phyloP scores from a whole-genome alignment of 2,888 invertebrate genomes.

The Epsilonema sp. region DNA sequence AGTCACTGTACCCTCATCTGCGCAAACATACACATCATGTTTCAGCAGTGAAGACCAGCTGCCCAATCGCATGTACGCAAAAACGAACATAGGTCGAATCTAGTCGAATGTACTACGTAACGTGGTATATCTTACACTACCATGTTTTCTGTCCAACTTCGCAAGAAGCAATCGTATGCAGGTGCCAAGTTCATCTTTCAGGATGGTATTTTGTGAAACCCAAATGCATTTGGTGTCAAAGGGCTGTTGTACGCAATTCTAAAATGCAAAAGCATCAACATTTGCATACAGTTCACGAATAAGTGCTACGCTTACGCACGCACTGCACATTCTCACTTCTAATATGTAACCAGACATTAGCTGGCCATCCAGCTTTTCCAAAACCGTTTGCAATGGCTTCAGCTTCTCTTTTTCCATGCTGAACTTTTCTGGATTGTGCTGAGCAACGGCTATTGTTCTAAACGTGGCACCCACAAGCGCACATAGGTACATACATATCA shows the following conservation, averaged over 20 bases:
- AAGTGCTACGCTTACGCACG: neutral
- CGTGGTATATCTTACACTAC: no score
- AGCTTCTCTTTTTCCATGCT: slow-evolving; percentile 43
- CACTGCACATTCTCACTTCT: slow-evolving; percentile 39
- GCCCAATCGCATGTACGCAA: no score
- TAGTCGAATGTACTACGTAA: no score
- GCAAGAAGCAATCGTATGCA: slow-evolving; percentile 44
- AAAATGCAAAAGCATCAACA: slow-evolving; percentile 8
- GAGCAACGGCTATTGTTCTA: slow-evolving; percentile 41
- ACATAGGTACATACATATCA: no score
- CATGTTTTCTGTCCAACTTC: slow-evolving; percentile 14
- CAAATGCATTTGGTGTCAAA: slow-evolving; percentile 29
- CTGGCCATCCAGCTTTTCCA: slow-evolving; percentile 47
- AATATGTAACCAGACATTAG: slow-evolving; percentile 50
- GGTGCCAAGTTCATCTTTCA: slow-evolving; percentile 45
- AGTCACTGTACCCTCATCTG: no score
- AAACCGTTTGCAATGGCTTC: slow-evolving; percentile 46
- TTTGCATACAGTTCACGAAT: neutral
- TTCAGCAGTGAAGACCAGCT: no score
- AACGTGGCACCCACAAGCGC: no score
- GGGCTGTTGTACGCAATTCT: slow-evolving; percentile 32
- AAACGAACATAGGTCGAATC: no score
- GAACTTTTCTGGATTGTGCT: slow-evolving; percentile 44
- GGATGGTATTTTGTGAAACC: slow-evolving; percentile 32
- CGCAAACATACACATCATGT: no score